A percentile compares a stretch with the other conserved stretches of the same genome.
Evolutionary conservation across 2,113 vertebrate genomes (phyloP).

Genomic region (Oreochromis aureus): DNA sequence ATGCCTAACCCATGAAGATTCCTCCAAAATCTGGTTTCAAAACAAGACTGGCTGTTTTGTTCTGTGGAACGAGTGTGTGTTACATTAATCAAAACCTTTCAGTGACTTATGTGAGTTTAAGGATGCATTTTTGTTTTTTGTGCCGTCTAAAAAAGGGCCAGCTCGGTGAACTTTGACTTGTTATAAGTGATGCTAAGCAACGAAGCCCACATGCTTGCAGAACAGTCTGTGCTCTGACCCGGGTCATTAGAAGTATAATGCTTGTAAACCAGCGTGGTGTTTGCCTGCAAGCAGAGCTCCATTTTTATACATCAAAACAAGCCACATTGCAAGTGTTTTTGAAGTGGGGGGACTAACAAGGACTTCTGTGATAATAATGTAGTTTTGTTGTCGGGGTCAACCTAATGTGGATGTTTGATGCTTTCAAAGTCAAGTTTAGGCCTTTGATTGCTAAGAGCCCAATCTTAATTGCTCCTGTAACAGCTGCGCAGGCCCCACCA

Average conservation of each 20-base stretch:
- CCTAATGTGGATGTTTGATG: background rate
- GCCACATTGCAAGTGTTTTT: background rate
- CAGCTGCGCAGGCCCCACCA: slow-evolving; percentile 11
- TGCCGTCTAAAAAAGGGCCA: background rate
- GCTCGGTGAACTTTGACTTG: slow-evolving; percentile 12
- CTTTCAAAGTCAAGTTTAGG: slow-evolving; percentile 19
- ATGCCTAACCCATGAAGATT: slow-evolving; percentile 1
- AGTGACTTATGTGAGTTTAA: background rate
- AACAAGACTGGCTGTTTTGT: slow-evolving; percentile 27
- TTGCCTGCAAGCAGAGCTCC: background rate
- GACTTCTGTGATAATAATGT: background rate
- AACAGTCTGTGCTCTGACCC: background rate
- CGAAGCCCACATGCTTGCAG: background rate
- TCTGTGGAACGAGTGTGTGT: slow-evolving; percentile 6
- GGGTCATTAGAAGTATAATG: slow-evolving; percentile 12
- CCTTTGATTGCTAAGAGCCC: slow-evolving; percentile 26
- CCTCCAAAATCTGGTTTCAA: slow-evolving; percentile 4
- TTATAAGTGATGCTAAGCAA: slow-evolving; percentile 20
- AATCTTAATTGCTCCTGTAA: slow-evolving; percentile 51
- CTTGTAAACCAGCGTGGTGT: slow-evolving; percentile 27
- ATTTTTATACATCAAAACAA: slow-evolving; percentile 11
- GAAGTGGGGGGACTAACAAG: background rate
- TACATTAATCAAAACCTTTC: slow-evolving; percentile 30
- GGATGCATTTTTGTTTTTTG: background rate
- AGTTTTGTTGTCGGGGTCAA: background rate